These are phyloP conservation scores for Microlaimidae sp. DNA, from an alignment of 2,888 invertebrate species.

Conservation along the genomic window DNA sequence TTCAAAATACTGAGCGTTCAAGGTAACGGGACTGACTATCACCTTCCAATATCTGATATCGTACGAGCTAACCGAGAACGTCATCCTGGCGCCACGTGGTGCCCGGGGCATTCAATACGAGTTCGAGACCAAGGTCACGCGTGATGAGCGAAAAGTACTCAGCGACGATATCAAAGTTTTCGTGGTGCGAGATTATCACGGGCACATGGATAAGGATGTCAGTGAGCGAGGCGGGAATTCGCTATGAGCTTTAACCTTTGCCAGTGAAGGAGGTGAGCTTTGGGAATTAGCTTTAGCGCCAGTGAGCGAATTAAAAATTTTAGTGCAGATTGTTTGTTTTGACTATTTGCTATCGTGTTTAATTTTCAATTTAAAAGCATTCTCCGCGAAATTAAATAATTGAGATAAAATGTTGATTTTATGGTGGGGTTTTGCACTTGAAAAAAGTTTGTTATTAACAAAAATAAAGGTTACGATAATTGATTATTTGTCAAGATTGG, in stretches of 20 bases:
- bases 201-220: slow-evolving; percentile 76
- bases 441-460: too few relatives aligned
- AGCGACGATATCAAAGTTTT: slow-evolving; percentile 39
- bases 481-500: too few relatives aligned
- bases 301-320: too few relatives aligned
- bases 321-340: too few relatives aligned
- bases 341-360: too few relatives aligned
- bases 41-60: slow-evolving; percentile 56
- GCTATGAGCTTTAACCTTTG: slow-evolving; percentile 1
- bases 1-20: slow-evolving; percentile 57
- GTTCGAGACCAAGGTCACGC: slow-evolving; percentile 51
- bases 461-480: too few relatives aligned
- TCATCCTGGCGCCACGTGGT: slow-evolving; percentile 58
- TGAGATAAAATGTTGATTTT: too few relatives aligned
- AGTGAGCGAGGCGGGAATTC: slow-evolving; percentile 48
- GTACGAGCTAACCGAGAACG: slow-evolving; percentile 54
- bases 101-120: slow-evolving; percentile 52
- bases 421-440: too few relatives aligned
- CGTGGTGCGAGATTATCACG: slow-evolving; percentile 53
- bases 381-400: too few relatives aligned
- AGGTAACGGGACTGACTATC: slow-evolving; percentile 50
- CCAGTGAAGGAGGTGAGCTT: too few relatives aligned
- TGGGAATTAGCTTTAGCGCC: too few relatives aligned
- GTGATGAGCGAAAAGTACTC: slow-evolving; percentile 36
- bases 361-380: too few relatives aligned